Conservation (phyloP, 2,888 invertebrate species). For the Himalopsyche kuldschensis region DNA sequence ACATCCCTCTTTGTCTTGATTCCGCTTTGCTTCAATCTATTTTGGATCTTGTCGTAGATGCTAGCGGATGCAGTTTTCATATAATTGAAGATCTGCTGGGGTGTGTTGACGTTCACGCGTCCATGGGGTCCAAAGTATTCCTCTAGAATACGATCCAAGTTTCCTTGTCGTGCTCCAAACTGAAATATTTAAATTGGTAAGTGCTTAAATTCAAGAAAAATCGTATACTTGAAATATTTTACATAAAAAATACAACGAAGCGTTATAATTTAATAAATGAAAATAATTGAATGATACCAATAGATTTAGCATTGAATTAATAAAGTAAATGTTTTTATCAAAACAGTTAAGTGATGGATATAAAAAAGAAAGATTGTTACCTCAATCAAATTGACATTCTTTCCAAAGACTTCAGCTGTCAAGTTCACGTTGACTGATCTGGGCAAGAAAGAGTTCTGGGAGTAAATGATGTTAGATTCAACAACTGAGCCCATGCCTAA, state of each 20-base stretch:
- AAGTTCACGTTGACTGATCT: conserved; percentile 72
- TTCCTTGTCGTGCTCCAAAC: conserved; percentile 75
- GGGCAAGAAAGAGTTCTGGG: conserved; percentile 80
- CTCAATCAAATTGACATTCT: conserved; percentile 75
- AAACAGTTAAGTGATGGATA: not conserved
- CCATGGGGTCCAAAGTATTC: conserved; percentile 76
- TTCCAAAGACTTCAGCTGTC: conserved; percentile 78
- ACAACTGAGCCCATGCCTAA: conserved; percentile 69
- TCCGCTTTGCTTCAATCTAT: conserved; percentile 16
- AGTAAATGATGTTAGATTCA: conserved; percentile 78
- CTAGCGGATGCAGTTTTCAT: conserved; percentile 44
- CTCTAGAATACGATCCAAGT: conserved; percentile 74
- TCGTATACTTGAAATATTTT: not conserved
- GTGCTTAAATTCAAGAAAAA: not conserved
- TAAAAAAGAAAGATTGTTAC: conserved; percentile 46
- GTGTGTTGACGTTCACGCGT: conserved; percentile 55
- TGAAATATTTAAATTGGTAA: conserved; percentile 34
- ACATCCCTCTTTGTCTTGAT: conserved; percentile 30
- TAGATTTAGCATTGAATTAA: not conserved
- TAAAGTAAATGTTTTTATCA: no score
- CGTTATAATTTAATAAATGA: not conserved
- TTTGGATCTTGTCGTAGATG: conserved; percentile 25
- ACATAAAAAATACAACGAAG: not conserved
- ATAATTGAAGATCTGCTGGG: conserved; percentile 50
- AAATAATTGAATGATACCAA: not conserved